These are phyloP conservation scores for Tor tambroides DNA, from an alignment of 2,113 vertebrate genomes.

Conservation along the genomic window DNA sequence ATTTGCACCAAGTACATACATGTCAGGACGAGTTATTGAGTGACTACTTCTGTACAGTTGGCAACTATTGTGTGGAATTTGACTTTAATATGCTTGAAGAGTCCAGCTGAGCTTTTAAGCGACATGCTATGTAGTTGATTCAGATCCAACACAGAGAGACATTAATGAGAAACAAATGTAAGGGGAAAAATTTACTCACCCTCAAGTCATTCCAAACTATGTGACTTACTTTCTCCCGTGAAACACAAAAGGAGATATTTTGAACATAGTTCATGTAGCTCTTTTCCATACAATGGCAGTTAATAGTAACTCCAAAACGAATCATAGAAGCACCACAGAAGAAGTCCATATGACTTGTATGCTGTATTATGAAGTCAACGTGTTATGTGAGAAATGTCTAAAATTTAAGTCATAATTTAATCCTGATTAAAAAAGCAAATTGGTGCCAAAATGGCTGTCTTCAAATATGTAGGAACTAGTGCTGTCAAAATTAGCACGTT, in stretches of 20 bases:
- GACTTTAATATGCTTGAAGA: not conserved
- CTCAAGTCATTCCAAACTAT: not conserved
- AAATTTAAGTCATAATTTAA: too few species aligned
- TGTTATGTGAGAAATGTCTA: too few species aligned
- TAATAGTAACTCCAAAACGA: not conserved
- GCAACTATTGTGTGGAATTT: not conserved
- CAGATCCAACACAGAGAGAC: not conserved
- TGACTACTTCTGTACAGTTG: not conserved
- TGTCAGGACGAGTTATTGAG: not conserved
- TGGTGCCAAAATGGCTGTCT: too few species aligned
- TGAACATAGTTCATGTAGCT: not conserved
- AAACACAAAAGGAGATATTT: not conserved
- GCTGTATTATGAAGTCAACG: too few species aligned
- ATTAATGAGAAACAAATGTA: conserved; percentile 19
- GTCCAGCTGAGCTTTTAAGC: not conserved
- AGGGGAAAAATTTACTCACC: not conserved
- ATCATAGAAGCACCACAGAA: not conserved
- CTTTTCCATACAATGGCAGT: not conserved
- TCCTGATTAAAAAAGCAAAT: too few species aligned
- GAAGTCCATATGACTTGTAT: not conserved
- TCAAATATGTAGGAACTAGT: too few species aligned
- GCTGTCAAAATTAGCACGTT: too few species aligned
- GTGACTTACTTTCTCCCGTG: not conserved
- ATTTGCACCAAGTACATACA: not conserved
- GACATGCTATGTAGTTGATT: not conserved